Base-by-base conservation (phyloP, 2,888 invertebrate genomes). In the Microctonus aethiopoides region DNA sequence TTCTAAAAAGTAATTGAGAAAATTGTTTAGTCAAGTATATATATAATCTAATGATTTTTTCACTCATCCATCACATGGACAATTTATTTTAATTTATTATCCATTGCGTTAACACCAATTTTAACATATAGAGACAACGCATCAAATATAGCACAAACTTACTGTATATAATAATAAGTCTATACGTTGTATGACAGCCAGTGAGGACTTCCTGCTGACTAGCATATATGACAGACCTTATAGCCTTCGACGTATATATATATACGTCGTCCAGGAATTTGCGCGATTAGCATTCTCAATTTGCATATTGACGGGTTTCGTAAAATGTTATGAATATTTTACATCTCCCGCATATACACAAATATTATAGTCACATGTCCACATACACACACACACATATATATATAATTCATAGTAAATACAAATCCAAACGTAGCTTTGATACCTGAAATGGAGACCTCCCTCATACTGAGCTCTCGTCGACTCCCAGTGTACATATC, bases 271-370 rank as follows among this genome's bases (percentile, higher is more conserved):
- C 71, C 72, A 68, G 71, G 66, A 63, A 72, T 72, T 66, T 59
- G 76, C 74, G 72, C 80, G 81, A 86, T 86, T 85, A 86, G 83
- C 85, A 85, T 86, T 82, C 82, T 74, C 75, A 79, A 84, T 86
- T 86, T 84, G 83, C 86, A 86, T 85, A 85, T 85, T 86, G 84
- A 86, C 86, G 84, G 85, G 83, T 84, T 86, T 86, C 83, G 82
- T 81, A 84, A 86, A 85, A 85, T 73, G 83, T 86, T 86, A 85
- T 86, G 86, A 86, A 86, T 86, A 86, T 84, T 85, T 86, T 84
- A 85, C 77, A 75, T 73, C 68, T 72, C 73, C 72, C 70, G 51
- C 71, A 68, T 63, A 68, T 57, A 54, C 13, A 36, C 62, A 46
- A 24, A 63, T 16, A 59, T 62, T 41, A 61, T 61, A 36, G 2